Base-by-base conservation (phyloP, 2,888 invertebrate species). In the Drosophila putrida region DNA sequence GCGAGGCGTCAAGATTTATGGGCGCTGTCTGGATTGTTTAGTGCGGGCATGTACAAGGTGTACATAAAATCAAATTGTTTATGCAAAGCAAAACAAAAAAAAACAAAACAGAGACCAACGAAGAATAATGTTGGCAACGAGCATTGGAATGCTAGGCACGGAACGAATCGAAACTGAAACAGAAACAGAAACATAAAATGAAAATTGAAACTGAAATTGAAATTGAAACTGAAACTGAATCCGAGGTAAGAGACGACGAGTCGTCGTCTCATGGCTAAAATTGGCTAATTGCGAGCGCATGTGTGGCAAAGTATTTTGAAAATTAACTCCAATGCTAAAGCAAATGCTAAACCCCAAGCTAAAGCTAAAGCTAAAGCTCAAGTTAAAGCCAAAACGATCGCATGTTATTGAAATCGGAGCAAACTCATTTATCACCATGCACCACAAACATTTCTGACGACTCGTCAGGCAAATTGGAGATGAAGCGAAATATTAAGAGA, bases 351-450 rank as follows among this genome's bases (percentile, higher is more conserved):
- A 8, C 33, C n/a, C 20, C 31, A 25, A 31, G 38, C 70, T 83
- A 82, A 86, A 86, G 87, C 71, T 75, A 70, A 69, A 68, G 59
- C 62, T 68, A 46, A 10, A 51, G 47, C 33, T 27, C 15, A 28
- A 31, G 31, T 20, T 79, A 66, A 65, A 60, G 59, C 62, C 64
- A 13, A 72, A 50, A 60, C 71, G 71, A 75, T 75, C 58, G 78
- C 84, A 77, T 80, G 82, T 80, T 82, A 75, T 82, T 80, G 78
- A 85, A 83, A 83, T 80, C 86, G 75, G 86, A 83, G 86, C 87
- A 76, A 65, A 66, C 78, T 83, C 88, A 85, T 85, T 85, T 88
- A 88, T 88, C 87, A 83, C 55, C 61, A 41, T 38, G 50, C 63
- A 44, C 50, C 67, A 64, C 62, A 61, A 55, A 71, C 36, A n/a